A percentile compares a stretch with the other conserved stretches of the same genome.
phyloP scores from a whole-genome alignment of 1,140 invertebrate genomes.

The Formica selysi region DNA sequence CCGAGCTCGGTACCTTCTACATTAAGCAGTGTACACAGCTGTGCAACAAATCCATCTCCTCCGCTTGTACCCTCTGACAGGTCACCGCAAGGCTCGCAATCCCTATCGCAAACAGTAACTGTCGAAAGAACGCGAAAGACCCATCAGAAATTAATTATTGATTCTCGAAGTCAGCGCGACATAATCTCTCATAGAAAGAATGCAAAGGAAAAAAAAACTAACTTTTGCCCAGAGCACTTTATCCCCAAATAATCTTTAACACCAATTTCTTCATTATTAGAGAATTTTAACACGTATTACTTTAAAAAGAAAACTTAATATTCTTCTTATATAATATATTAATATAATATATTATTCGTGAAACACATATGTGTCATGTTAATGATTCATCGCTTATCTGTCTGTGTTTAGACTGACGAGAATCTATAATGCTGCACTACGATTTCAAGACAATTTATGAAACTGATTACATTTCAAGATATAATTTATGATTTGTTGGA shows the following conservation, averaged over 20 bases:
- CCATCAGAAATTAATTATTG: slow-evolving; percentile 79
- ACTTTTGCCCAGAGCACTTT: slow-evolving; percentile 1
- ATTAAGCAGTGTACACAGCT: slow-evolving; percentile 84
- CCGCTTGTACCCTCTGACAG: slow-evolving; percentile 67
- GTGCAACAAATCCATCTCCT: slow-evolving; percentile 81
- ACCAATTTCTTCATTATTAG: neutral
- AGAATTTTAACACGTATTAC: neutral
- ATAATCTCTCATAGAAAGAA: slow-evolving; percentile 19
- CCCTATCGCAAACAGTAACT: slow-evolving; percentile 72
- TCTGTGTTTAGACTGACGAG: slow-evolving; percentile 21
- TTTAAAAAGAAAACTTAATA: neutral
- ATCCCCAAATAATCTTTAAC: neutral
- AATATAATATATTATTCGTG: slow-evolving; percentile 18
- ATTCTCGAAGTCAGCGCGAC: slow-evolving; percentile 47
- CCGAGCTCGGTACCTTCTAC: slow-evolving; percentile 68
- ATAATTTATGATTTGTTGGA: slow-evolving; percentile 18
- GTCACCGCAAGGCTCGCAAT: slow-evolving; percentile 64
- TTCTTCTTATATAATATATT: neutral
- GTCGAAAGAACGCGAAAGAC: slow-evolving; percentile 43
- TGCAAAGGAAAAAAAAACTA: slow-evolving; percentile 10
- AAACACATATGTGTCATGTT: neutral
- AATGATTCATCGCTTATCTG: slow-evolving; percentile 9
- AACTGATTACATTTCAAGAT: slow-evolving; percentile 21
- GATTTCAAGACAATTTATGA: slow-evolving; percentile 33
- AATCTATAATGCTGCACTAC: slow-evolving; percentile 22